Evolutionary conservation across 1,140 invertebrate species (phyloP), one percentile per base, ranked within the genome.

Genomic region (Ips nitidus): DNA sequence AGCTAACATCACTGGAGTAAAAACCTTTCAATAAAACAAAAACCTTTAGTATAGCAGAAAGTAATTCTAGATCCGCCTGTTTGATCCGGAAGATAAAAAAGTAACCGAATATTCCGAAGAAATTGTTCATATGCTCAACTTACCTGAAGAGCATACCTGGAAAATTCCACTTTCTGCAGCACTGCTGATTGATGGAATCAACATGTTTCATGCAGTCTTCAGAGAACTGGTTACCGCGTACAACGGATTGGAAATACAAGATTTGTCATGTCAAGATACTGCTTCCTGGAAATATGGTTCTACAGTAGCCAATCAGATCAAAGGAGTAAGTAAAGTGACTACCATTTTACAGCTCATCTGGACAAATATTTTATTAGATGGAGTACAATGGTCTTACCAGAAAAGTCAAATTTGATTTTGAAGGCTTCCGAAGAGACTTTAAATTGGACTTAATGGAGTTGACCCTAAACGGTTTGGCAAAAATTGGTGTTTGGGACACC

Each of bases 261-360:
- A 80, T 7, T 79, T 93, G 3, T 82, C 83, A 45, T 97, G 94
- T 77, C 87, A 91, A 58, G 84, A 84, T 53, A 82, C 82, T 55
- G 82, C 89, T 41, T 88, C 86, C 45, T 97, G 94, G 94, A 86
- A 87, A 58, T 89, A 91, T 76, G 94, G 95, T 37, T 89, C 88
- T 71, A 93, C 89, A 73, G 83, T 97, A 41, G 86, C 90, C 69
- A 97, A 97, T 84, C 93, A 91, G 75, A 91, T 97, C 83, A 92
- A 92, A 84, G 87, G 89, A 78, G 94, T 96, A 81, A 50, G 52
- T 36, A 22, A 22, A 22, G 22, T 22, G 22, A 22, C 22, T 22
- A 22, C 22, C 22, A 22, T 22, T 22, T 22, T 22, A 22, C 22
- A 22, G 22, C 22, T 22, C 22, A 22, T 22, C 22, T 22, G 22